A percentile compares a stretch with the other conserved stretches of the same genome.
These are phyloP conservation scores for Turdus rufiventris DNA, from an alignment of 2,113 vertebrate genomes.

Conservation along the genomic window DNA sequence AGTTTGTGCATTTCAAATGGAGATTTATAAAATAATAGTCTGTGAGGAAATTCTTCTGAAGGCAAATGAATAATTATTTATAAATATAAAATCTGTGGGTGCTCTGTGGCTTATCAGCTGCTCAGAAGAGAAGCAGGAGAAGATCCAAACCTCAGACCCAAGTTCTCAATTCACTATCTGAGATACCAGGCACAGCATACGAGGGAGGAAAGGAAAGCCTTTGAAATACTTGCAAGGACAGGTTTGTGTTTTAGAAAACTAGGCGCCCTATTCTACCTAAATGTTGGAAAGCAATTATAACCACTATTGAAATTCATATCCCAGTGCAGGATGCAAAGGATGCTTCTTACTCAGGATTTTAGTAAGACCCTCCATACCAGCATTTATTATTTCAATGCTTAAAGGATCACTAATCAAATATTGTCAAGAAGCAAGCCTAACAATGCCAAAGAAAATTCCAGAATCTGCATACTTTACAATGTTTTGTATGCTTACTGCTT, in stretches of 20 bases:
- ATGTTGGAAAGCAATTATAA: background rate
- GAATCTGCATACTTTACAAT: background rate
- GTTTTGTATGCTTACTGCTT: background rate
- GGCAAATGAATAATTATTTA: background rate
- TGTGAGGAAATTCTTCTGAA: slow-evolving; percentile 8
- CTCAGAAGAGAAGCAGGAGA: background rate
- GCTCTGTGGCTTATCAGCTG: background rate
- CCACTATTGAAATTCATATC: background rate
- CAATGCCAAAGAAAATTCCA: background rate
- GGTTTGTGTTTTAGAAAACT: background rate
- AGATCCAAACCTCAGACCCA: background rate
- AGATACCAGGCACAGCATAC: accelerated
- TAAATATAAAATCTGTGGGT: slow-evolving; percentile 23
- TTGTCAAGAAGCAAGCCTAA: background rate
- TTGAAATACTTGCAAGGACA: background rate
- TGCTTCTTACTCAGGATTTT: background rate
- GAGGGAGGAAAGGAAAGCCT: background rate
- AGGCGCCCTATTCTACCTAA: background rate
- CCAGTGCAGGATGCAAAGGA: background rate
- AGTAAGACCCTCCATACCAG: background rate
- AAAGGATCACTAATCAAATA: background rate
- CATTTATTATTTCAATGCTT: background rate
- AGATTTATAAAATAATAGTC: background rate
- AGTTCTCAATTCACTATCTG: background rate
- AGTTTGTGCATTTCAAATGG: background rate